These are phyloP conservation scores for Smithornis capensis DNA, from an alignment of 2,113 vertebrate species.

Conservation along the genomic window DNA sequence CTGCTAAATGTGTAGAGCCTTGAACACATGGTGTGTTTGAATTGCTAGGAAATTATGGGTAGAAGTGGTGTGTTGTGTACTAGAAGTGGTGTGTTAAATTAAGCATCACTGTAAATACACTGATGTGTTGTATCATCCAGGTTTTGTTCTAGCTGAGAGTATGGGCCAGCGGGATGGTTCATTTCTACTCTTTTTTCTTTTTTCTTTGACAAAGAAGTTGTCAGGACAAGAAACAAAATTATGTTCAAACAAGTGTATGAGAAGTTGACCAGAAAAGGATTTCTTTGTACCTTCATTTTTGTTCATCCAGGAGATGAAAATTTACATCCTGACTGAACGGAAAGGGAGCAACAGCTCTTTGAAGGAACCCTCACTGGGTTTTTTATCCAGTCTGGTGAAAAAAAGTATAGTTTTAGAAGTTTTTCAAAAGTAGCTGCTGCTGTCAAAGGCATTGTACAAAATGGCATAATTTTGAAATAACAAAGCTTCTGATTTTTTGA, in stretches of 20 bases:
- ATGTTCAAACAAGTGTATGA: neutral
- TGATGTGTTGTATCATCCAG: neutral
- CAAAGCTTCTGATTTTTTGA: neutral
- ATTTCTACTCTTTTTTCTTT: neutral
- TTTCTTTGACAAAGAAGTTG: neutral
- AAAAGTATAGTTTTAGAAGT: neutral
- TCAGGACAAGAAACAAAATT: neutral
- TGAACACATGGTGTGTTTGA: neutral
- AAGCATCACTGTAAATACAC: neutral
- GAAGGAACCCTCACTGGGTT: fast-evolving
- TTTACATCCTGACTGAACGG: neutral
- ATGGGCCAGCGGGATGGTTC: neutral
- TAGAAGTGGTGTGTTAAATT: neutral
- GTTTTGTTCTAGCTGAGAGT: neutral
- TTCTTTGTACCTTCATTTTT: neutral
- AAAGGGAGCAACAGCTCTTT: neutral
- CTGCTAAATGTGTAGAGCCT: neutral
- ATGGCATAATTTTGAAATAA: neutral
- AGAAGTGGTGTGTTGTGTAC: neutral
- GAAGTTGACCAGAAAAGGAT: neutral
- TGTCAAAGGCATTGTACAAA: neutral
- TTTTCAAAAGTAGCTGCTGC: neutral
- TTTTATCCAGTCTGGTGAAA: neutral
- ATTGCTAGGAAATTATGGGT: neutral
- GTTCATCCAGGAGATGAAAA: neutral